Conservation (phyloP, 2,797 vertebrate genomes). For the Pitangus sulphuratus region DNA sequence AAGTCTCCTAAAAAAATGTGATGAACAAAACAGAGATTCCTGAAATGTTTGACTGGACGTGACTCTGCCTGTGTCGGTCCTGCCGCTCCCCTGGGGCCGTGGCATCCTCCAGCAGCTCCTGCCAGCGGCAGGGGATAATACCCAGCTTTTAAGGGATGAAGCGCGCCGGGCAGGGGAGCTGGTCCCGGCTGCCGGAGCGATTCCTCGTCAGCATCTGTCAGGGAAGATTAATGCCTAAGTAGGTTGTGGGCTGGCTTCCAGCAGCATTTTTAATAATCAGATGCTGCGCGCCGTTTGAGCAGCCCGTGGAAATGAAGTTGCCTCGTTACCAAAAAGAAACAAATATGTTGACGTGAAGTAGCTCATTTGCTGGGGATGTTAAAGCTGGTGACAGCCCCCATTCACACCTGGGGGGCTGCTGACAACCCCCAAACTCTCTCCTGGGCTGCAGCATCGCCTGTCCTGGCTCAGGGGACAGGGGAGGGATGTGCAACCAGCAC, state of each 20-base stretch:
- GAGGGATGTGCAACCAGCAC: not conserved
- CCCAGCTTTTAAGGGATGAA: constrained; percentile 63
- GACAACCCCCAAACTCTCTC: not conserved
- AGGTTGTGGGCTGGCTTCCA: constrained; percentile 58
- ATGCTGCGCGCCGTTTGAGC: not conserved
- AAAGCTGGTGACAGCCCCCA: not conserved
- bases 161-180: not conserved
- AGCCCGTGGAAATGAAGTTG: constrained; percentile 9
- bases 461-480: not conserved
- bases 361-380: not conserved
- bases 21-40: not conserved
- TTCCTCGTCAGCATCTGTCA: constrained; percentile 64
- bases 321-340: not conserved
- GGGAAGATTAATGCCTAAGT: constrained; percentile 63
- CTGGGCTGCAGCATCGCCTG: accelerated
- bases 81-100: not conserved
- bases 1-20: not conserved
- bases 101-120: not conserved
- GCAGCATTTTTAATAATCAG: constrained; percentile 70
- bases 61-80: not conserved
- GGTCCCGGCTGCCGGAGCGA: not conserved
- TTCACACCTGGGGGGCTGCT: not conserved
- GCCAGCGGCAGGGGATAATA: not conserved
- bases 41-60: not conserved
- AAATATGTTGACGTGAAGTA: not conserved